Evolutionary conservation across 2,113 vertebrate species (phyloP).

Genomic region (Motacilla tschutschensis): DNA sequence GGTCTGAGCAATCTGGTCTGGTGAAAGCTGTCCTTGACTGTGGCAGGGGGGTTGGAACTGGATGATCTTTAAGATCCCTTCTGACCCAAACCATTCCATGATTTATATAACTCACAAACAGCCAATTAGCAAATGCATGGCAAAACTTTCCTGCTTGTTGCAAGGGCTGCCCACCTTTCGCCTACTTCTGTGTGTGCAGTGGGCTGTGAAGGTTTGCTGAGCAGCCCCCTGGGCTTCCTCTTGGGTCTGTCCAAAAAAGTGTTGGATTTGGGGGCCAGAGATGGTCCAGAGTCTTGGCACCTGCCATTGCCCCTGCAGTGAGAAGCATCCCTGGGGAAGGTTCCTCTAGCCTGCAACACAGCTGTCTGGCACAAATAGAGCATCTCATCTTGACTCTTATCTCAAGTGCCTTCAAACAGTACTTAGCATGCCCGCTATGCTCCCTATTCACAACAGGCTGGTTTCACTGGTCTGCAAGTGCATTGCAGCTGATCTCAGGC

Average conservation of each 20-base stretch:
- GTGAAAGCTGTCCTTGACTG: not conserved
- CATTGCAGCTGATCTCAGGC: not conserved
- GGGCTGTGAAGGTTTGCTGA: not conserved
- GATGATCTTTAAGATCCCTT: not conserved
- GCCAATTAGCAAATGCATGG: accelerated
- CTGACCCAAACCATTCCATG: not conserved
- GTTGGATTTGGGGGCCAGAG: not conserved
- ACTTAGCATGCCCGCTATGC: not conserved
- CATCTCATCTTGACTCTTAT: not conserved
- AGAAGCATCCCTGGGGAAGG: accelerated
- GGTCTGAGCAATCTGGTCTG: not conserved
- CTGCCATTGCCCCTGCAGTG: not conserved
- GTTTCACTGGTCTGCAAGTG: not conserved
- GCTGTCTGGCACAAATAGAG: not conserved
- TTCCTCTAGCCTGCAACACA: not conserved
- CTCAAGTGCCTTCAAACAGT: not conserved
- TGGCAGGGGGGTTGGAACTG: accelerated
- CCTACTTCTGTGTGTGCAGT: not conserved
- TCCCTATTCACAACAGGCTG: not conserved
- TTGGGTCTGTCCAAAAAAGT: not conserved
- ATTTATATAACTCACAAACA: not conserved
- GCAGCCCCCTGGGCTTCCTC: not conserved
- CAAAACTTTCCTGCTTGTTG: not conserved
- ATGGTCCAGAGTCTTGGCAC: not conserved
- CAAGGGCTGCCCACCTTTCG: not conserved